These are phyloP conservation scores for Sparus aurata DNA, from an alignment of 2,797 vertebrate species.

Conservation along the genomic window DNA sequence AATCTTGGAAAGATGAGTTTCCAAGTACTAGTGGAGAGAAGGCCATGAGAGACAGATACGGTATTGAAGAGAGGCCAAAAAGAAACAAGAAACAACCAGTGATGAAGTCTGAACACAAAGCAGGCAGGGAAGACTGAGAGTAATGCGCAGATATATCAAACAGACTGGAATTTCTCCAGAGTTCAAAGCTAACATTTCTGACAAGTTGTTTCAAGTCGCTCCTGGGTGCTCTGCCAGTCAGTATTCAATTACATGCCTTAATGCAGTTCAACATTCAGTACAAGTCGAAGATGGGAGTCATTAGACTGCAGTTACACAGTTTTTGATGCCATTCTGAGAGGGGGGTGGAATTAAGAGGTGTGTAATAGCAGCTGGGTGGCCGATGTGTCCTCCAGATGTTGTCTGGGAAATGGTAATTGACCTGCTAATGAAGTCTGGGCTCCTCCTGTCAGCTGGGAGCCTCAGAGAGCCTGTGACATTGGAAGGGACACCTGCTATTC, in stretches of 20 bases:
- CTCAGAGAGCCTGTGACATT: slow-evolving; percentile 62
- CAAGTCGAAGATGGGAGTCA: slow-evolving; percentile 11
- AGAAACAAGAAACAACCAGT: slow-evolving; percentile 3
- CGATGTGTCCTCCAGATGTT: slow-evolving; percentile 73
- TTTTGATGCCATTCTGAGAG: slow-evolving; percentile 42
- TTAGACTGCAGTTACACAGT: slow-evolving; percentile 32
- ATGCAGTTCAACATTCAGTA: slow-evolving; percentile 29
- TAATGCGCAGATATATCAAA: slow-evolving; percentile 3
- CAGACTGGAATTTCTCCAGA: background rate
- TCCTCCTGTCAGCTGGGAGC: slow-evolving; percentile 49
- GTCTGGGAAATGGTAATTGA: slow-evolving; percentile 72
- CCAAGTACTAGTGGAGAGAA: slow-evolving; percentile 13
- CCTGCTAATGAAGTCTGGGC: slow-evolving; percentile 68
- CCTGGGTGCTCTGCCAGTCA: slow-evolving; percentile 6
- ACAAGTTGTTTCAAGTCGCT: slow-evolving; percentile 21
- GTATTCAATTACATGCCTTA: slow-evolving; percentile 34
- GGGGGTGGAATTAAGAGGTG: slow-evolving; percentile 31
- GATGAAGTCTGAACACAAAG: slow-evolving; percentile 28
- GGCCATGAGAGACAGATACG: slow-evolving; percentile 22
- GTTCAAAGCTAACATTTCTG: slow-evolving; percentile 13
- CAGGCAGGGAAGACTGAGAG: background rate
- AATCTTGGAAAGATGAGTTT: slow-evolving; percentile 51
- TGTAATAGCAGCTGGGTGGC: slow-evolving; percentile 54
- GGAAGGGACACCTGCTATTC: slow-evolving; percentile 64
- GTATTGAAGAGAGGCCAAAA: background rate